These are phyloP conservation scores for Ariopsis seemanni DNA, from an alignment of 2,113 vertebrate genomes.

Conservation along the genomic window DNA sequence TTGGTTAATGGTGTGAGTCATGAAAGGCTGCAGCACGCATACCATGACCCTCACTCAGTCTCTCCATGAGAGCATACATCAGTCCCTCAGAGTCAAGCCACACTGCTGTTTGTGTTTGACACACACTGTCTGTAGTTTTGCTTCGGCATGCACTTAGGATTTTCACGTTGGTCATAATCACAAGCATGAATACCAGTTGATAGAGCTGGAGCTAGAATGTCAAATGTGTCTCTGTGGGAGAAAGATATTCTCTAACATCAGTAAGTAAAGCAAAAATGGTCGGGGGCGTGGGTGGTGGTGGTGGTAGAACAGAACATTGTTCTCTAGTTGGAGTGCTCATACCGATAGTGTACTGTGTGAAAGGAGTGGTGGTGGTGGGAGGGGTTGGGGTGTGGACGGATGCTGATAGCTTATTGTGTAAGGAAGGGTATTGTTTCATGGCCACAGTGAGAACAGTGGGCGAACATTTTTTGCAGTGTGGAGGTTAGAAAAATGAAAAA, in stretches of 20 bases:
- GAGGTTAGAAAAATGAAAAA: slow-evolving; percentile 27
- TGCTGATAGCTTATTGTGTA: slow-evolving; percentile 18
- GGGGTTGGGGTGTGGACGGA: no score
- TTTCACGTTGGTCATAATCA: not conserved
- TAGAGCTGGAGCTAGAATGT: not conserved
- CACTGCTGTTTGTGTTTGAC: slow-evolving; percentile 5
- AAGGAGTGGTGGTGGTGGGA: not conserved
- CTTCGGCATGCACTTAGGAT: not conserved
- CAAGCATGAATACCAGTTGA: not conserved
- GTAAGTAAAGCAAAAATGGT: not conserved
- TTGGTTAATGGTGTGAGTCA: slow-evolving; percentile 31
- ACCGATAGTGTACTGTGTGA: slow-evolving; percentile 13
- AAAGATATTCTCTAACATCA: not conserved
- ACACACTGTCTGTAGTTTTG: slow-evolving; percentile 6
- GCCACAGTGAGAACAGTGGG: not conserved
- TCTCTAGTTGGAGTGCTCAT: not conserved
- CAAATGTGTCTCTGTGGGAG: slow-evolving; percentile 22
- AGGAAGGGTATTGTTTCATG: slow-evolving; percentile 20
- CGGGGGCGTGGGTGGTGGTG: no score
- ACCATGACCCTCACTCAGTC: not conserved
- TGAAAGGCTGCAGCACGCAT: not conserved
- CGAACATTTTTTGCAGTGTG: slow-evolving; percentile 42
- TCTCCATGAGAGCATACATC: slow-evolving; percentile 11
- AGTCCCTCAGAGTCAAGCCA: not conserved
- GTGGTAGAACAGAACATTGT: not conserved